Percentiles rank a stretch among this genome's conserved stretches.
These are phyloP conservation scores for Leucophenga varia DNA, from an alignment of 1,140 invertebrate species.

Conservation along the genomic window DNA sequence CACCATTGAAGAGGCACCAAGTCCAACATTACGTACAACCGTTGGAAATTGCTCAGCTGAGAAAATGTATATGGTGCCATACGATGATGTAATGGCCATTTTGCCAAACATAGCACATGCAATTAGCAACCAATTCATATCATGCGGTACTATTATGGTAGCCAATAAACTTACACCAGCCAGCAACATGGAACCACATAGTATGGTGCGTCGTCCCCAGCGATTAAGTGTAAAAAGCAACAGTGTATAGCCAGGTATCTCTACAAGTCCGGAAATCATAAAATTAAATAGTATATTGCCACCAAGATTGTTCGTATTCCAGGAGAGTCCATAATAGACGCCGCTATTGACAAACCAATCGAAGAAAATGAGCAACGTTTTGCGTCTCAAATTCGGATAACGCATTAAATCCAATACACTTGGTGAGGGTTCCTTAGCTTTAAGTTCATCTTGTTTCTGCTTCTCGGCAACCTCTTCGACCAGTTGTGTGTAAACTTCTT, in stretches of 20 bases:
- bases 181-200: conserved; percentile 71
- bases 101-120: conserved; percentile 81
- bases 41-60: conserved; percentile 85
- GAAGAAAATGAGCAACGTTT: conserved; percentile 75
- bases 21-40: conserved; percentile 74
- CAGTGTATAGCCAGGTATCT: conserved; percentile 73
- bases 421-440: conserved; percentile 48
- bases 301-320: conserved; percentile 76
- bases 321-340: conserved; percentile 80
- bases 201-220: conserved; percentile 70
- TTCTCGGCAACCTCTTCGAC: conserved; percentile 57
- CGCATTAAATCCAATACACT: conserved; percentile 69
- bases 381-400: conserved; percentile 69
- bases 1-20: conserved; percentile 76
- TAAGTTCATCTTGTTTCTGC: conserved; percentile 29
- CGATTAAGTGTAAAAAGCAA: conserved; percentile 71
- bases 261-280: conserved; percentile 72
- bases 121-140: conserved; percentile 65
- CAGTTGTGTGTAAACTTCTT: conserved; percentile 62
- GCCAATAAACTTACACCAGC: conserved; percentile 66
- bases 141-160: conserved; percentile 63
- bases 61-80: conserved; percentile 78
- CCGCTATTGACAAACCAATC: conserved; percentile 80
- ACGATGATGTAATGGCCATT: conserved; percentile 78
- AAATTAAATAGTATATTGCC: conserved; percentile 79